Conservation (phyloP, 2,888 invertebrate species). For the Cryptosula pallasiana region DNA sequence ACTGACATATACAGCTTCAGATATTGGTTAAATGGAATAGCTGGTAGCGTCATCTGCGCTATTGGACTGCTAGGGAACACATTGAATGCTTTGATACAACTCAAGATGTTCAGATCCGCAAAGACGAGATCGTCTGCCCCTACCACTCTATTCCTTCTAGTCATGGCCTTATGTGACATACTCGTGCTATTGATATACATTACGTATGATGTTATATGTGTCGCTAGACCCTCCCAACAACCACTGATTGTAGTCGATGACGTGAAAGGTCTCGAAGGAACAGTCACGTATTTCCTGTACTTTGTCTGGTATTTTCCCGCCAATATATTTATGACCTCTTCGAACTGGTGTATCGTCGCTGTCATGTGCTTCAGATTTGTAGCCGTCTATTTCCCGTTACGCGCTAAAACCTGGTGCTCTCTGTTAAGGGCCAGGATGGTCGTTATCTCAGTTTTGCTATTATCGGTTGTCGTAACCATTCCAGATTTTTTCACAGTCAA, state of each 20-base stretch:
- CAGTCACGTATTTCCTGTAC: background rate
- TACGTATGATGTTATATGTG: background rate
- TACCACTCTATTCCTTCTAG: background rate
- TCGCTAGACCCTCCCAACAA: background rate
- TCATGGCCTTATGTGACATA: background rate
- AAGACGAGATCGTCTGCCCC: background rate
- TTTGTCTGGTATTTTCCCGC: constrained; percentile 18
- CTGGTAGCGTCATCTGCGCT: background rate
- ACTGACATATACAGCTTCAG: background rate
- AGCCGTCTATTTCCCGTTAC: constrained; percentile 42
- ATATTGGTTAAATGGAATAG: background rate
- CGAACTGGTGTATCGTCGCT: constrained; percentile 6
- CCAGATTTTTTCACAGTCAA: constrained; percentile 28
- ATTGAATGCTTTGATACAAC: background rate
- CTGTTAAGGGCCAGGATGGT: constrained; percentile 34
- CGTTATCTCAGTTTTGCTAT: constrained; percentile 33
- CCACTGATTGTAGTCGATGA: background rate
- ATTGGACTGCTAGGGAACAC: background rate
- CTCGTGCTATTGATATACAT: background rate
- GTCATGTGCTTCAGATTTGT: constrained; percentile 32
- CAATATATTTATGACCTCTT: background rate
- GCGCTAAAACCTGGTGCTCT: constrained; percentile 36
- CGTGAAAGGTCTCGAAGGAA: background rate
- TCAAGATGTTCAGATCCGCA: background rate
- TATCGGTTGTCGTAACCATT: constrained; percentile 36